Evolutionary conservation across 1,140 invertebrate genomes (phyloP).

Genomic region (Drosophila lacertosa): DNA sequence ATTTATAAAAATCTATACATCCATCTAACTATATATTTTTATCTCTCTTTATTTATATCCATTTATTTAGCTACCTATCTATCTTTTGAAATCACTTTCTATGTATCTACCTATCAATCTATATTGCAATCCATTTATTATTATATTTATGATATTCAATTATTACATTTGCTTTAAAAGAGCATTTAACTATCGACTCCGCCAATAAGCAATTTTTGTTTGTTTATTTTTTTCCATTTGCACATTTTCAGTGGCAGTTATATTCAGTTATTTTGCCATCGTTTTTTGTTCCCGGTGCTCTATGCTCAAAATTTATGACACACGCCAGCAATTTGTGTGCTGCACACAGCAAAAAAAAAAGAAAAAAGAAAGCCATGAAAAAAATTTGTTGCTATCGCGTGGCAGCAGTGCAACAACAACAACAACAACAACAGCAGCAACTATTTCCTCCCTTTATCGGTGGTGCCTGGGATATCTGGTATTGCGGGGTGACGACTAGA

Average conservation of each 20-base stretch:
- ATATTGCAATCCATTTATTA: too few species aligned
- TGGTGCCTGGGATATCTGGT: slow-evolving; percentile 7
- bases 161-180: background rate
- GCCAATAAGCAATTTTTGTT: background rate
- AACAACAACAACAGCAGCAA: slow-evolving; percentile 1
- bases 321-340: slow-evolving; percentile 62
- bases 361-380: slow-evolving; percentile 9
- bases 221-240: slow-evolving; percentile 43
- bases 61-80: too few species aligned
- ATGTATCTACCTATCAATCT: too few species aligned
- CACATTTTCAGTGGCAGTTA: slow-evolving; percentile 38
- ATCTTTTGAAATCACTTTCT: too few species aligned
- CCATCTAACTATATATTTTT: too few species aligned
- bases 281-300: slow-evolving; percentile 37
- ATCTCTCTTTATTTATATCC: too few species aligned
- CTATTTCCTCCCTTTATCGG: slow-evolving; percentile 18
- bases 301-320: slow-evolving; percentile 69
- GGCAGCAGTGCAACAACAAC: slow-evolving; percentile 37
- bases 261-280: slow-evolving; percentile 43
- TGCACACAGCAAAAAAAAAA: slow-evolving; percentile 19
- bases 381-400: slow-evolving; percentile 51
- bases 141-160: too few species aligned
- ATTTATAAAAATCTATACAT: too few species aligned
- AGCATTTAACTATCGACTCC: slow-evolving; percentile 10
- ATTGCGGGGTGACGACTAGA: slow-evolving; percentile 52